Evolutionary conservation across 2,888 invertebrate genomes (phyloP), one percentile per base, ranked within the genome.

Genomic region (Lithophane ornitopus): DNA sequence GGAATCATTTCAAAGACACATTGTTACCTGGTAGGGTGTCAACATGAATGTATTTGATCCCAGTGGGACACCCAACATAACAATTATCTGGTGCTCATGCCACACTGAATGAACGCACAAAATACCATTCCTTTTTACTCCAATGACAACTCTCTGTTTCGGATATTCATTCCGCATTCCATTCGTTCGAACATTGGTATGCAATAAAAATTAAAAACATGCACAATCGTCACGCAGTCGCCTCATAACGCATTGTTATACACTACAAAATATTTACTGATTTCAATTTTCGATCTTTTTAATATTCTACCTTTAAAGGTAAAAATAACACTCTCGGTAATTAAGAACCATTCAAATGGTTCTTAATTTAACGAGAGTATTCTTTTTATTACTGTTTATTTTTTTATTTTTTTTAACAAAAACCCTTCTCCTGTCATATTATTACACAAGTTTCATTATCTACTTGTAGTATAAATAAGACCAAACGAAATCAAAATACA

Each of bases 141-240:
- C 49, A 44, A 44, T 59, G 6, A 54, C 14, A 70, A 61, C 49
- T 59, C 49, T 59, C 56, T 16, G 34, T 52, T 68, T 70, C 39
- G 16, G 19, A 58, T 52, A 80, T 63, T 67, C 41, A 62, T 56
- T 56, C 6, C 22, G 26, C 11, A 39, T 52, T 46, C 6, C 78
- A 62, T 54, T 59, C 41, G 44, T 59, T 78, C 44, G 16, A 52
- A 34, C 19, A 22, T n/a, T 14, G 52, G 26, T 22, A 12, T 28
- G 28, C 39, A 78, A 69, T 76, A 39, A 78, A 69, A 54, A 61
- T 63, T n/a, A 19, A 74, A 76, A 80, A 39, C n/a, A 34, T 34
- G 34, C 34, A 19, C 26, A 72, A 56, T 73, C 11, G n/a, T 67
- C 39, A 80, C 49, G 26, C 41, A 28, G 11, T 49, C 59, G 16